Percentiles rank a stretch among this genome's conserved stretches.
These are phyloP conservation scores for Neocloeon triangulifer DNA, from an alignment of 1,140 invertebrate genomes.

Conservation along the genomic window DNA sequence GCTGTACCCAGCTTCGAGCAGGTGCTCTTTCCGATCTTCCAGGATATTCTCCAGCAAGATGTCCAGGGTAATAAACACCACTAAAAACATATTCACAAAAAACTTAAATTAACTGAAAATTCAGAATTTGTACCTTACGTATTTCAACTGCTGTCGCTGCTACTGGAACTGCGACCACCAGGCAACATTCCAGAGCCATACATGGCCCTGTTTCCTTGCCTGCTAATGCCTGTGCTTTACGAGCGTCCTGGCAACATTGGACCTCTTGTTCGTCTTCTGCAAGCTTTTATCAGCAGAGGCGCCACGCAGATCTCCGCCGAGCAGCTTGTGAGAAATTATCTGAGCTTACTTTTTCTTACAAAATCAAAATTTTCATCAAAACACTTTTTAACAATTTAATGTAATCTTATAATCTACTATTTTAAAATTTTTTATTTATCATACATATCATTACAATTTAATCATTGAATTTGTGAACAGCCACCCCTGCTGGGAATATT, in stretches of 20 bases:
- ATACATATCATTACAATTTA: background rate
- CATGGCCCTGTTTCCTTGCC: constrained; percentile 67
- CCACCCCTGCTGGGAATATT: constrained; percentile 80
- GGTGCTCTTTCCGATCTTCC: constrained; percentile 78
- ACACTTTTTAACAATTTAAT: no score
- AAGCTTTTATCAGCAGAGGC: constrained; percentile 61
- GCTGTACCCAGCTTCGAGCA: constrained; percentile 78
- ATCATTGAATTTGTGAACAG: constrained; percentile 17
- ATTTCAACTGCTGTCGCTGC: constrained; percentile 83
- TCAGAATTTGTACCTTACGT: constrained; percentile 93
- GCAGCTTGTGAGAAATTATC: no score
- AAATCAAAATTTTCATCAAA: no score
- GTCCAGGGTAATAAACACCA: constrained; percentile 42
- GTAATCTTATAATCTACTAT: background rate
- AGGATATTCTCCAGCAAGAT: constrained; percentile 80
- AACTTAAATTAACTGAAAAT: constrained; percentile 7
- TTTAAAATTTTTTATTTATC: background rate
- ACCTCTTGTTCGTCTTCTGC: constrained; percentile 69
- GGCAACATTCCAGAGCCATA: constrained; percentile 51
- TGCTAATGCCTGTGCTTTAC: constrained; percentile 75
- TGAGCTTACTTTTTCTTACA: no score
- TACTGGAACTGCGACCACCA: constrained; percentile 55
- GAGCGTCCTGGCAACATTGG: constrained; percentile 79
- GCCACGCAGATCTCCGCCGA: constrained; percentile 46
- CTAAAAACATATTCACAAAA: background rate